Evolutionary conservation across 2,888 invertebrate genomes (phyloP).

Genomic region (Zygogramma bicolorata): DNA sequence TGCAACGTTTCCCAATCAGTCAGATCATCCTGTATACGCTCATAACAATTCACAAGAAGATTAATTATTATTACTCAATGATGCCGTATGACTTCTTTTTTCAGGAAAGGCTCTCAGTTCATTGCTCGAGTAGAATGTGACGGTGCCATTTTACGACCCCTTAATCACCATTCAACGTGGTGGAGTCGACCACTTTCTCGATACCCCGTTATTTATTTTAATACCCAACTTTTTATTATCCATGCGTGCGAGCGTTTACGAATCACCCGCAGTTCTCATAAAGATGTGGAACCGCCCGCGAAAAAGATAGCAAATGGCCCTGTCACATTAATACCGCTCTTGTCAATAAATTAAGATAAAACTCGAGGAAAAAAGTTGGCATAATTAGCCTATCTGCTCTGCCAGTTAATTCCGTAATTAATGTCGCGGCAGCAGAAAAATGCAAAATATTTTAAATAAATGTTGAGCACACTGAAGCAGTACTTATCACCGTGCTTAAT

Average conservation of each 20-base stretch:
- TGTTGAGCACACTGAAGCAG: slow-evolving; percentile 19
- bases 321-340: slow-evolving; percentile 1
- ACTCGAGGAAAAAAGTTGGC: slow-evolving; percentile 25
- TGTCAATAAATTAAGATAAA: slow-evolving; percentile 35
- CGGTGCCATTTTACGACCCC: background rate
- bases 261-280: slow-evolving; percentile 31
- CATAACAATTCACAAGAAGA: too few relatives aligned
- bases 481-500: slow-evolving; percentile 32
- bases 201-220: slow-evolving; percentile 19
- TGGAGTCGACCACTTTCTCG: slow-evolving; percentile 17
- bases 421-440: slow-evolving; percentile 28
- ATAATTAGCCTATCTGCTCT: slow-evolving; percentile 35
- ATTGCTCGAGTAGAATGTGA: background rate
- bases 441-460: slow-evolving; percentile 38
- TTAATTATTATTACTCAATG: too few relatives aligned
- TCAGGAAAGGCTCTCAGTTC: too few relatives aligned
- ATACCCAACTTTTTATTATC: slow-evolving; percentile 8
- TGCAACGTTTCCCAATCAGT: too few relatives aligned
- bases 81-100: too few relatives aligned
- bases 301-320: slow-evolving; percentile 28
- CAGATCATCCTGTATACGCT: too few relatives aligned
- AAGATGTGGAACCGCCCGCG: slow-evolving; percentile 32
- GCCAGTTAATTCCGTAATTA: slow-evolving; percentile 41
- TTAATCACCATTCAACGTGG: background rate
- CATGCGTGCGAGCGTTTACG: slow-evolving; percentile 24